phyloP scores from a whole-genome alignment of 2,888 invertebrate species.

The Heliconius cydno region DNA sequence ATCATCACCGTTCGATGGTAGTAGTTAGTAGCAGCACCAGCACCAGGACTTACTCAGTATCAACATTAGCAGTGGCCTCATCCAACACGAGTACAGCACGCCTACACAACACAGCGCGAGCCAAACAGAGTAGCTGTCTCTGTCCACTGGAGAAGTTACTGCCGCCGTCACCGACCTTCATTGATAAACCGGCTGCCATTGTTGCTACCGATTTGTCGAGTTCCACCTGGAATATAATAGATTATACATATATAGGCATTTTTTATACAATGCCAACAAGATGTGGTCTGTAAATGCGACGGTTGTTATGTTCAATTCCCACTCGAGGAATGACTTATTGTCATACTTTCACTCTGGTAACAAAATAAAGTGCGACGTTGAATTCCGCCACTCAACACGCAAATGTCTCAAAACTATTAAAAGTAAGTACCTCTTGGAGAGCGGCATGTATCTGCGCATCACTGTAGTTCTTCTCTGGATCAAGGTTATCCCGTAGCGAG shows the following conservation, averaged over 20 bases:
- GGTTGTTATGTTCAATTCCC: too few relatives aligned
- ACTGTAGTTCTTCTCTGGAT: conserved; percentile 86
- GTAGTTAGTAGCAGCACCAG: too few relatives aligned
- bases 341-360: too few relatives aligned
- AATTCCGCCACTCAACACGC: not conserved
- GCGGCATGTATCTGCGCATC: conserved; percentile 88
- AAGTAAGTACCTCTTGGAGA: conserved; percentile 83
- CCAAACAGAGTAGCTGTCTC: conserved; percentile 87
- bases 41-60: conserved; percentile 85
- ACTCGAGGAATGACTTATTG: too few relatives aligned
- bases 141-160: conserved; percentile 88
- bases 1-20: too few relatives aligned
- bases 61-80: conserved; percentile 96
- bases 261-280: too few relatives aligned
- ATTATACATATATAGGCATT: too few relatives aligned
- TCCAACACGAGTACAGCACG: conserved; percentile 87
- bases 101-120: conserved; percentile 87
- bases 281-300: too few relatives aligned
- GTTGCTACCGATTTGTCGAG: conserved; percentile 83
- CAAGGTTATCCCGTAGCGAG: conserved; percentile 89
- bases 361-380: not conserved
- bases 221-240: conserved; percentile 84
- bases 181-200: conserved; percentile 82
- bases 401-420: not conserved
- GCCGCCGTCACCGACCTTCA: conserved; percentile 86